Evolutionary conservation across 2,888 invertebrate species (phyloP).

Genomic region (Diaperis boleti): DNA sequence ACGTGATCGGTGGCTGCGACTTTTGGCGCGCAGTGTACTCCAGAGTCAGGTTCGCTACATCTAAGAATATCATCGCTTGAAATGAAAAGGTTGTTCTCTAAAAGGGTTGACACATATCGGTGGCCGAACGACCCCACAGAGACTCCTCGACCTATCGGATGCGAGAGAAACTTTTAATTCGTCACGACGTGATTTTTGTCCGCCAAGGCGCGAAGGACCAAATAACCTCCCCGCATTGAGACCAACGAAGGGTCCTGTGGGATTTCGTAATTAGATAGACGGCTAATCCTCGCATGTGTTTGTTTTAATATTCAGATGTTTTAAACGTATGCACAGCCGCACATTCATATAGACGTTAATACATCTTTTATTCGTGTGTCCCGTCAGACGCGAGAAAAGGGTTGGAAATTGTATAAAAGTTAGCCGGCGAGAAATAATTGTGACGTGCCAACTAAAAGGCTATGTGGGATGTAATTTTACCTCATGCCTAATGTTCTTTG

Average conservation of each 20-base stretch:
- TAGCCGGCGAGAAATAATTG: conserved; percentile 55
- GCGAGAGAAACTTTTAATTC: conserved; percentile 38
- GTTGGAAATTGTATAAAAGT: conserved; percentile 56
- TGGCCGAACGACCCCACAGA: conserved; percentile 41
- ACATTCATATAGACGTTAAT: conserved; percentile 48
- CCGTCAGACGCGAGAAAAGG: conserved; percentile 52
- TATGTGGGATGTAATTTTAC: conserved; percentile 45
- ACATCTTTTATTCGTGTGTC: conserved; percentile 49
- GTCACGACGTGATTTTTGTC: too few species aligned
- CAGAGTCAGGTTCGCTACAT: conserved; percentile 18
- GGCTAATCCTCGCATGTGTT: conserved; percentile 31
- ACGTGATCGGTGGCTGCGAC: neutral
- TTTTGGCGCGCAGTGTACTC: conserved; percentile 29
- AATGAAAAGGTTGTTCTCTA: conserved; percentile 50
- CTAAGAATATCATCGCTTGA: conserved; percentile 38
- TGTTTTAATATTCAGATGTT: conserved; percentile 35
- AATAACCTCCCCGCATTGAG: too few species aligned
- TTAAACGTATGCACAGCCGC: conserved; percentile 36
- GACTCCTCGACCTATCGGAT: conserved; percentile 38
- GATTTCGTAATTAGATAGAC: conserved; percentile 31
- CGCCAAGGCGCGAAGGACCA: too few species aligned
- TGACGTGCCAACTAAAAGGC: conserved; percentile 53
- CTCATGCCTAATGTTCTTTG: conserved; percentile 45
- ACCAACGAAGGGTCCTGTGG: neutral
- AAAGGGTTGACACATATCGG: conserved; percentile 50